A percentile compares a stretch with the other conserved stretches of the same genome.
Conservation (phyloP, 2,888 invertebrate species). For the Ichneumon xanthorius region DNA sequence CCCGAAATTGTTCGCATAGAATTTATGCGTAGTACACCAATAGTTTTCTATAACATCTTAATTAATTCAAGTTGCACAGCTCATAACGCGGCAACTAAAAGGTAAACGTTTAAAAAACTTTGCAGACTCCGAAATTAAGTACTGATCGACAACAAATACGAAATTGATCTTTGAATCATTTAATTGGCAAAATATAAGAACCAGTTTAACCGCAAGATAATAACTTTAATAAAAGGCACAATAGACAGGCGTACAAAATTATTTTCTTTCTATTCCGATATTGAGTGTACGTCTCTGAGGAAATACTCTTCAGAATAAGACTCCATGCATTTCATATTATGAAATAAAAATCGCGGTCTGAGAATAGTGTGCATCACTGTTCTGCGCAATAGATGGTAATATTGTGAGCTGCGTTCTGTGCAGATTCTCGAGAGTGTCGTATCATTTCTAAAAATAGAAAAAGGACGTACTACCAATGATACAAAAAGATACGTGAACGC, state of each 20-base stretch:
- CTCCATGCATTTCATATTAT: neutral
- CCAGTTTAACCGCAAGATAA: neutral
- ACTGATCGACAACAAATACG: too few species aligned
- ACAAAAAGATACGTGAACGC: constrained; percentile 37
- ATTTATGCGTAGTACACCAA: too few species aligned
- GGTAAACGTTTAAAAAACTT: too few species aligned
- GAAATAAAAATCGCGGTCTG: constrained; percentile 6
- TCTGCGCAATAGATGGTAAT: constrained; percentile 45
- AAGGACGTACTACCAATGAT: constrained; percentile 49
- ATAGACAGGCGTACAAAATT: neutral
- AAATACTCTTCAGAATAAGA: neutral
- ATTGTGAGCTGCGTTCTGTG: constrained; percentile 35
- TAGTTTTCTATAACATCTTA: too few species aligned
- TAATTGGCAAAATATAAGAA: too few species aligned
- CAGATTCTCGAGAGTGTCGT: constrained; percentile 55
- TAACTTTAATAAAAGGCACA: neutral
- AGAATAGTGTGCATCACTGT: constrained; percentile 37
- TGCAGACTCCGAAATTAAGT: too few species aligned
- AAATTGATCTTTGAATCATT: too few species aligned
- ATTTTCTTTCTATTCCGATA: neutral
- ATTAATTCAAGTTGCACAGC: too few species aligned
- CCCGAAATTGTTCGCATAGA: too few species aligned
- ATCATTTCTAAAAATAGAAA: constrained; percentile 68
- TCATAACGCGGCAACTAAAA: too few species aligned
- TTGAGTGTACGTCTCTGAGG: neutral